Evolutionary conservation across 1,140 invertebrate species (phyloP).

Genomic region (Heliconius eleuchia): DNA sequence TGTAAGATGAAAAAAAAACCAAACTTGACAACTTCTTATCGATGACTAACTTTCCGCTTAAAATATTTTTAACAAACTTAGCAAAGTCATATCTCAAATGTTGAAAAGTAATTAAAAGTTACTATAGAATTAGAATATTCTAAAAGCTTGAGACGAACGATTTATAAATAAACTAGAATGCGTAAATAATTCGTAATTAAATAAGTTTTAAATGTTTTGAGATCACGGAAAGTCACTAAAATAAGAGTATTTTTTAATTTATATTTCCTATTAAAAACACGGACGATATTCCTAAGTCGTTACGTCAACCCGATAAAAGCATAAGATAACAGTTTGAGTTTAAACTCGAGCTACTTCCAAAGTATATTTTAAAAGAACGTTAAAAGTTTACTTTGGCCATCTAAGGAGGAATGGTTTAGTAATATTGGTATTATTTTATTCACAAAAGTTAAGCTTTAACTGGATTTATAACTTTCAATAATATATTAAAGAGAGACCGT

Average conservation of each 20-base stretch:
- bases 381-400: neutral
- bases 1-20: neutral
- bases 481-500: too few species aligned
- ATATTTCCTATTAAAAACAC: too few species aligned
- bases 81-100: neutral
- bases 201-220: too few species aligned
- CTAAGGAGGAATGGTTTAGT: neutral
- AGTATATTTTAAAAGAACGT: neutral
- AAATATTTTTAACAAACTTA: neutral
- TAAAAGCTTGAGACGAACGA: neutral
- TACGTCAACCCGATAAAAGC: neutral
- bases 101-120: constrained; percentile 3
- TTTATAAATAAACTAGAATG: neutral
- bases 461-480: too few species aligned
- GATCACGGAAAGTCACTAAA: too few species aligned
- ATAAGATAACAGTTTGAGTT: neutral
- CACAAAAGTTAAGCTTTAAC: too few species aligned
- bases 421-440: neutral
- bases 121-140: neutral
- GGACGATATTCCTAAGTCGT: neutral
- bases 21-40: too few species aligned
- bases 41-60: neutral
- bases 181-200: too few species aligned
- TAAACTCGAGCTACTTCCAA: neutral
- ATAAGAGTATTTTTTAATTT: too few species aligned